A percentile compares a stretch with the other conserved stretches of the same genome.
phyloP scores from a whole-genome alignment of 2,888 invertebrate species.

The Epirrhoe alternata region DNA sequence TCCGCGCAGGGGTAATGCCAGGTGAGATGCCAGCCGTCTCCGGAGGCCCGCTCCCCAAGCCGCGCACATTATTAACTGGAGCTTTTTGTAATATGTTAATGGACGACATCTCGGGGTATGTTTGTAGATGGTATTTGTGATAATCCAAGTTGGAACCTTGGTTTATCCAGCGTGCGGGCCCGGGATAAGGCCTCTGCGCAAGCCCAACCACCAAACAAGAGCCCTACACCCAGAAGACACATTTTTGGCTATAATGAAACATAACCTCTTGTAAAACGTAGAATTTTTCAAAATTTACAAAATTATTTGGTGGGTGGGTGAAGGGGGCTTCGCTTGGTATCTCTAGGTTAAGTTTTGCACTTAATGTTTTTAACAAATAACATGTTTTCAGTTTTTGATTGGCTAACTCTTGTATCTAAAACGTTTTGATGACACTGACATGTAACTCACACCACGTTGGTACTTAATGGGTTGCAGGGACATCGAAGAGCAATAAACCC shows the following conservation, averaged over 20 bases:
- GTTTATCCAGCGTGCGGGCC: conserved; percentile 74
- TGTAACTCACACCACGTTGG: neutral
- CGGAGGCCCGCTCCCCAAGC: conserved; percentile 81
- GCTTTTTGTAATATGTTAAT: conserved; percentile 41
- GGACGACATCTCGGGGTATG: conserved; percentile 49
- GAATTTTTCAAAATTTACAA: conserved; percentile 64
- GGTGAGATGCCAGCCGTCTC: conserved; percentile 88
- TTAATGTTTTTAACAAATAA: conserved; percentile 20
- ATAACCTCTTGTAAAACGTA: conserved; percentile 32
- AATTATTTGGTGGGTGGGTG: conserved; percentile 85
- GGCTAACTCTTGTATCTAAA: conserved; percentile 8
- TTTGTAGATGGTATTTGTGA: conserved; percentile 54
- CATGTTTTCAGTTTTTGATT: conserved; percentile 3
- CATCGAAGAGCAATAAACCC: conserved; percentile 20
- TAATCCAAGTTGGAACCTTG: conserved; percentile 62
- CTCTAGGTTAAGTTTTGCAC: conserved; percentile 55
- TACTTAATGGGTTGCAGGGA: conserved; percentile 18
- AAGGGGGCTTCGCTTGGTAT: conserved; percentile 86
- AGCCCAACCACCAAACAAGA: conserved; percentile 85
- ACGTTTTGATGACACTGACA: neutral
- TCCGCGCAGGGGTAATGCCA: conserved; percentile 96
- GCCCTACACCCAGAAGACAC: conserved; percentile 81
- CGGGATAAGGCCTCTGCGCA: conserved; percentile 82
- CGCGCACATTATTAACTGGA: conserved; percentile 61
- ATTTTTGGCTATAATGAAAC: conserved; percentile 55